phyloP scores from a whole-genome alignment of 2,888 invertebrate species.

The Nebria salina region DNA sequence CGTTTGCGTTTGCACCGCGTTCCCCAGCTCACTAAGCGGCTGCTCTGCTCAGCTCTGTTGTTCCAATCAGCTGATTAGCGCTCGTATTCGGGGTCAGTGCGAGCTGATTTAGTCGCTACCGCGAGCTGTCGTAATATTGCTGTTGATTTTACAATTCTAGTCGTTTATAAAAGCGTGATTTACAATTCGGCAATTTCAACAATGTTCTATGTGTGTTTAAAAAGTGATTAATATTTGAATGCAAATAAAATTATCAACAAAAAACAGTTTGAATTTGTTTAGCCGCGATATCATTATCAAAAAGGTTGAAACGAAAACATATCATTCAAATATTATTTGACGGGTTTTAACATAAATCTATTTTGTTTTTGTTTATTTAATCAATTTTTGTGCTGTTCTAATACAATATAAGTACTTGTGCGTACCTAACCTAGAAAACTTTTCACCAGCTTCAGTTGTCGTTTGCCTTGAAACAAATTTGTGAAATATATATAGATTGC shows the following conservation, averaged over 20 bases:
- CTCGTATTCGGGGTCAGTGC: slow-evolving; percentile 1
- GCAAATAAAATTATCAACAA: too few species aligned
- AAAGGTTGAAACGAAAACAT: too few species aligned
- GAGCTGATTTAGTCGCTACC: neutral
- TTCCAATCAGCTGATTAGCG: neutral
- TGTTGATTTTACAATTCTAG: neutral
- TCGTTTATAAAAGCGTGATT: neutral
- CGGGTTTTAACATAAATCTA: too few species aligned
- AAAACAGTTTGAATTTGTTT: too few species aligned
- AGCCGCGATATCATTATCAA: too few species aligned
- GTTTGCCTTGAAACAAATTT: neutral
- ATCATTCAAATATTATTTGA: too few species aligned
- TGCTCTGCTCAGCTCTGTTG: neutral
- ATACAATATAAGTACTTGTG: neutral
- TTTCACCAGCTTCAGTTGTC: neutral
- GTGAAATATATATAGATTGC: neutral
- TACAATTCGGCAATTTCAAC: neutral
- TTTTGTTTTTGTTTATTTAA: too few species aligned
- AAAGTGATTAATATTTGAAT: too few species aligned
- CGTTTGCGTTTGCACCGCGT: neutral
- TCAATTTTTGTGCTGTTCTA: too few species aligned
- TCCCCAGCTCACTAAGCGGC: neutral
- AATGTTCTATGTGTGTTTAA: too few species aligned
- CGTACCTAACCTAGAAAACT: neutral
- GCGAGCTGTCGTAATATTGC: neutral